A percentile compares a stretch with the other conserved stretches of the same genome.
Evolutionary conservation across 2,797 vertebrate species (phyloP).

Genomic region (Oceanodroma leucorhoa): DNA sequence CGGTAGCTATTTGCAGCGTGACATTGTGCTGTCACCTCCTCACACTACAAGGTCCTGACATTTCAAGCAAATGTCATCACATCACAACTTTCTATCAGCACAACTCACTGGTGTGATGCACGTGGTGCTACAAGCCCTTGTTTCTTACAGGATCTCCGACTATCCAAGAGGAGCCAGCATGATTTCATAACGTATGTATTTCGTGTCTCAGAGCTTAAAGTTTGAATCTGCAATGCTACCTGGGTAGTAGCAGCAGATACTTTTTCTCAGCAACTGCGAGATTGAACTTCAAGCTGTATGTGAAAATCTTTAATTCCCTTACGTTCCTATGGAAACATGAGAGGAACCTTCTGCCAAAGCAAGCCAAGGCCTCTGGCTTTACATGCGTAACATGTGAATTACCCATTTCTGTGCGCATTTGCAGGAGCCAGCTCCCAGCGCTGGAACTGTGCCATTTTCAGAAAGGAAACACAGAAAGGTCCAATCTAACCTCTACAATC

Average conservation of each 20-base stretch:
- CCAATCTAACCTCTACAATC: slow-evolving; percentile 4
- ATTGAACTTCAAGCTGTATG: background rate
- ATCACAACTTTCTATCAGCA: background rate
- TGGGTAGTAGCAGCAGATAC: slow-evolving; percentile 27
- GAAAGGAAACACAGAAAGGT: background rate
- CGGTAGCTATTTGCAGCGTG: background rate
- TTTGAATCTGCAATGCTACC: background rate
- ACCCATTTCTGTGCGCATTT: background rate
- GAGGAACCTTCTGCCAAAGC: background rate
- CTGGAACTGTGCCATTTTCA: background rate
- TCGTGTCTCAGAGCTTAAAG: background rate
- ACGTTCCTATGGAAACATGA: slow-evolving; percentile 49
- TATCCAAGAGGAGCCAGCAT: background rate
- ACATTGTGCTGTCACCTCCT: background rate
- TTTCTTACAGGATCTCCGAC: background rate
- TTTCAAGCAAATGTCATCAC: slow-evolving; percentile 1
- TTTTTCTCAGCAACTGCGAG: slow-evolving; percentile 24
- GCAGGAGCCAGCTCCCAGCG: background rate
- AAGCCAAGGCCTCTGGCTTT: slow-evolving; percentile 7
- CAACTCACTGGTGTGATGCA: background rate
- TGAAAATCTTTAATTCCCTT: slow-evolving; percentile 30
- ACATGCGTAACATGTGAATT: background rate
- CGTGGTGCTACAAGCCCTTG: background rate
- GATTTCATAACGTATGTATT: background rate
- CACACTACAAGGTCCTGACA: background rate